phyloP scores from a whole-genome alignment of 2,888 invertebrate genomes.

The Metallyticus violacea region DNA sequence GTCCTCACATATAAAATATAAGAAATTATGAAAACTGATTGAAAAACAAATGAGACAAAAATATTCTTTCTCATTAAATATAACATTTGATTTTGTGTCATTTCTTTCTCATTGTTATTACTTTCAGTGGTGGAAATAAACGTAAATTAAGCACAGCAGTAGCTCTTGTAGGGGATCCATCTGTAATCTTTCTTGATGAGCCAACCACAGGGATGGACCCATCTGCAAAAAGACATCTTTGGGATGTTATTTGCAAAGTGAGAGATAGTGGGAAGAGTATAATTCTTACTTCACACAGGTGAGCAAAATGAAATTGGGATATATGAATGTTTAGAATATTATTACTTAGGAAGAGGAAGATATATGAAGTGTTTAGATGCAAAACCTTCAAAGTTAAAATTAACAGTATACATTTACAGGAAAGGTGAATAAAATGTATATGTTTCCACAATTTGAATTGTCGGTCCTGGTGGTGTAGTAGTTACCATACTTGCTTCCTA shows the following conservation, averaged over 20 bases:
- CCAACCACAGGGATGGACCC: constrained; percentile 71
- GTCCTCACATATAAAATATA: too few species aligned
- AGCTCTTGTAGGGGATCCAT: constrained; percentile 65
- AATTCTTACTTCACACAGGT: constrained; percentile 73
- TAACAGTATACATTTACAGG: too few species aligned
- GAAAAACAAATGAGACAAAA: too few species aligned
- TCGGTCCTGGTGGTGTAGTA: too few species aligned
- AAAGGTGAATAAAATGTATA: too few species aligned
- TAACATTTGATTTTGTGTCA: too few species aligned
- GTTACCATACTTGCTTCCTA: too few species aligned
- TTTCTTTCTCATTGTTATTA: background rate
- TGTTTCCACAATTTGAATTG: background rate
- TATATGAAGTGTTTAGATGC: too few species aligned
- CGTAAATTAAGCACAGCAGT: constrained; percentile 71
- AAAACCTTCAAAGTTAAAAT: too few species aligned
- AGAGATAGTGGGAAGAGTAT: constrained; percentile 71
- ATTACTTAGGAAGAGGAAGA: background rate
- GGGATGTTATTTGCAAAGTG: constrained; percentile 69
- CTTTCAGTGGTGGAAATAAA: constrained; percentile 66
- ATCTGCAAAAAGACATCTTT: constrained; percentile 74
- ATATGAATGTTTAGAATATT: background rate
- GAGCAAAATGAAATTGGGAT: constrained; percentile 29
- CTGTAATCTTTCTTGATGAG: constrained; percentile 65
- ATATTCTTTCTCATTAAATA: too few species aligned
- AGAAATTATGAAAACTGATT: too few species aligned